Base-by-base conservation (phyloP, 2,888 invertebrate genomes). In the Chalcis sispes region DNA sequence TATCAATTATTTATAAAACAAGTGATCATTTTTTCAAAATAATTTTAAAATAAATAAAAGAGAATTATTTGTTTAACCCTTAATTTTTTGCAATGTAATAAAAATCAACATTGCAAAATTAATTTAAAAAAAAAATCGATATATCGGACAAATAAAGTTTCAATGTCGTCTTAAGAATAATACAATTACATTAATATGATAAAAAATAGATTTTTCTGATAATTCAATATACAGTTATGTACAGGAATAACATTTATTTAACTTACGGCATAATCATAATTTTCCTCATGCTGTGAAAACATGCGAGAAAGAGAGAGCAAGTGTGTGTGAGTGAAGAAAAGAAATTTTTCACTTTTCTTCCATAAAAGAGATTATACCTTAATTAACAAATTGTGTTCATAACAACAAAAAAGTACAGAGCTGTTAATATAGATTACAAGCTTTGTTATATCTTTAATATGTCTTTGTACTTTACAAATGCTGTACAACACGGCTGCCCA, bases 221-320 rank as follows among this genome's bases (percentile, higher is more conserved):
- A 15, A 36, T 54, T 25, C 7, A 40, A 46, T 20, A 54, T 29
- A 23, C 29, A 54, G 13, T 7, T 29, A 20, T 1, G 18, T 18
- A 52, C 48, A 46, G 25, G 29, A 61, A 42, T 59, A 25, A 50
- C 13, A 20, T 23, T 59, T 72, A 65, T 42, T 72, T 25, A 74
- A 29, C 54, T 32, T 59, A 66, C 36, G 36, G 59, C 42, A 66
- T 48, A 20, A 56, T 75, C 10, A 65, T 70, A 23, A 72, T 72
- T 73, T 75, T 77, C 58, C 69, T 77, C 58, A 46, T 70, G 72
- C 50, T 75, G 75, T 69, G 69, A 72, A 72, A 74, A 75, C 32
- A 50, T 65, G 74, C 42, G 64, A 72, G 71, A 67, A 66, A 13
- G 70, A 50, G 52, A 77, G 67, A 66, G 54, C 15, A 75, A 58